Conservation (phyloP, 2,113 vertebrate species). For the Sceloporus undulatus region DNA sequence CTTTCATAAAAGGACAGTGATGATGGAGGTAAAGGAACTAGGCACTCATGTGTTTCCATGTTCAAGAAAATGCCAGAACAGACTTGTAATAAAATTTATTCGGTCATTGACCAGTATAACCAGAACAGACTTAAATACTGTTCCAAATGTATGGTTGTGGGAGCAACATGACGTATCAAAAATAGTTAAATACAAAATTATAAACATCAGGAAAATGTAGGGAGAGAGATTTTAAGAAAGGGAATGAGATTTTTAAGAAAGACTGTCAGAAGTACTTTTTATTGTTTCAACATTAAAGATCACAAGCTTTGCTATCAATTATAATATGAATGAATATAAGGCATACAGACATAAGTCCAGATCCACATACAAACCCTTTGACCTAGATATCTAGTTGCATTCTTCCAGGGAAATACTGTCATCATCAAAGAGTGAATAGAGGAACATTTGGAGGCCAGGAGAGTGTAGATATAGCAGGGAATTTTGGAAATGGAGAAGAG, state of each 20-base stretch:
- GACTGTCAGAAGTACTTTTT: not conserved
- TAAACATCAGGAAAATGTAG: not conserved
- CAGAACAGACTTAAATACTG: not conserved
- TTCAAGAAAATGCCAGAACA: too few relatives aligned
- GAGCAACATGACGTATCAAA: accelerated
- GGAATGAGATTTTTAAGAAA: not conserved
- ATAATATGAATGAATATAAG: not conserved
- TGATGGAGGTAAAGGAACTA: too few relatives aligned
- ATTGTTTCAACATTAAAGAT: not conserved
- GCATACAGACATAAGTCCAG: not conserved
- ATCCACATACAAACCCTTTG: not conserved
- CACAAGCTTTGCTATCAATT: not conserved
- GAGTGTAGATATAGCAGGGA: slow-evolving; percentile 52
- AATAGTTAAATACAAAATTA: slow-evolving; percentile 8
- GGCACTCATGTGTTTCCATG: too few relatives aligned
- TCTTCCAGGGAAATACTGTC: not conserved
- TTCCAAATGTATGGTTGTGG: not conserved
- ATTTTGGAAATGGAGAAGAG: accelerated
- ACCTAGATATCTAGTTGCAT: accelerated
- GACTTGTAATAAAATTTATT: too few relatives aligned
- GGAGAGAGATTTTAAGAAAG: not conserved
- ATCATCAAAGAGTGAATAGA: slow-evolving; percentile 6
- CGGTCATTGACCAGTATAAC: too few relatives aligned
- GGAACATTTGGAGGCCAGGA: slow-evolving; percentile 16
- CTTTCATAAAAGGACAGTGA: too few relatives aligned